phyloP scores from a whole-genome alignment of 92 coral and sea anemone genomes.

The Micromussa lordhowensis region DNA sequence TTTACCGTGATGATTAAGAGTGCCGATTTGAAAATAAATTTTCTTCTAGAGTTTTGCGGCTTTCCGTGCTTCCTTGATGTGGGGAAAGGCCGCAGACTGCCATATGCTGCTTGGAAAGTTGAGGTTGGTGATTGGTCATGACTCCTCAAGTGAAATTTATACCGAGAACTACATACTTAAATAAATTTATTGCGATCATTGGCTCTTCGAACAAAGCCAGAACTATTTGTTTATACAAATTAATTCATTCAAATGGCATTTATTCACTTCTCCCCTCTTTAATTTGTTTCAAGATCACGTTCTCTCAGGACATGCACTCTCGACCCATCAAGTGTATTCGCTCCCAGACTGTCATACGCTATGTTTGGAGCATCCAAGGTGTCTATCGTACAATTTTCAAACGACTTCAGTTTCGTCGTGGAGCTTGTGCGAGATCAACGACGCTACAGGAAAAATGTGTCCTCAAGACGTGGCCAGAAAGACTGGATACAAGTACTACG shows the following conservation, averaged over 20 bases:
- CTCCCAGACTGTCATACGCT: neutral
- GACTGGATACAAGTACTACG: neutral
- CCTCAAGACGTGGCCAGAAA: neutral
- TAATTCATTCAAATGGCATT: neutral
- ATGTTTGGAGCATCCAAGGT: neutral
- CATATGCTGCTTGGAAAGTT: too few species aligned
- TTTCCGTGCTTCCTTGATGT: too few species aligned
- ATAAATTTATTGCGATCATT: too few species aligned
- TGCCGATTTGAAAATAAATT: too few species aligned
- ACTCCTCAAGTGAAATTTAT: too few species aligned
- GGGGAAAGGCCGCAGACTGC: too few species aligned
- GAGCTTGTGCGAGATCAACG: neutral
- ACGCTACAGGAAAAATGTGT: conserved; percentile 17
- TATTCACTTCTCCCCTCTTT: neutral
- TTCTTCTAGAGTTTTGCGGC: too few species aligned
- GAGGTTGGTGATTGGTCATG: too few species aligned
- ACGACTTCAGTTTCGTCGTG: neutral
- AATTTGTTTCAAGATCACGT: neutral
- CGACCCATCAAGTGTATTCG: neutral
- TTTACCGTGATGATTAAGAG: too few species aligned
- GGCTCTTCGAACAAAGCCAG: too few species aligned
- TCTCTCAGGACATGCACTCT: conserved; percentile 9
- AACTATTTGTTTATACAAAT: too few species aligned
- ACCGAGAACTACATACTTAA: too few species aligned
- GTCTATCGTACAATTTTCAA: conserved; percentile 20